A percentile compares a stretch with the other conserved stretches of the same genome.
Evolutionary conservation across 2,797 vertebrate genomes (phyloP).

Genomic region (Halcyon leucocephala): DNA sequence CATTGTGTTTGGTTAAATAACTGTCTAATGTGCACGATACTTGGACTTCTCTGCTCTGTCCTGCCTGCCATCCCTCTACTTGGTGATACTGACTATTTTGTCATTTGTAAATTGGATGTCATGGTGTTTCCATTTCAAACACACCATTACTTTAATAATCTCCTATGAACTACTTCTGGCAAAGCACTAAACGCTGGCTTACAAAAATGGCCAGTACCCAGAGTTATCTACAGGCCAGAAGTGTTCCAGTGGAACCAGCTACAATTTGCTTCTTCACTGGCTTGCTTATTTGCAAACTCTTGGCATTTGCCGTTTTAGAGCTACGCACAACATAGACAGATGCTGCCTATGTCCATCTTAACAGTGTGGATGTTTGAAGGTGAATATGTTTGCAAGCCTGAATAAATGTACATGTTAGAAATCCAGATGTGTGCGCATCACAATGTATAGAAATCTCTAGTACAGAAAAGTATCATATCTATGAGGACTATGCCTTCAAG

Average conservation of each 20-base stretch:
- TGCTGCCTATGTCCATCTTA: background rate
- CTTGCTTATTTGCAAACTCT: background rate
- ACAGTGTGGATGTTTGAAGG: background rate
- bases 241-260: background rate
- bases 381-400: background rate
- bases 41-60: background rate
- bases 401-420: background rate
- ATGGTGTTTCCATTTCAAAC: background rate
- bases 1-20: background rate
- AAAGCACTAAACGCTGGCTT: background rate
- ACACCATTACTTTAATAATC: background rate
- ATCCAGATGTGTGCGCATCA: background rate
- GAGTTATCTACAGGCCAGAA: background rate
- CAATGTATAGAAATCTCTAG: background rate
- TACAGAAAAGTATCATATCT: background rate
- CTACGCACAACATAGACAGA: background rate
- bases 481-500: background rate
- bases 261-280: background rate
- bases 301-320: background rate
- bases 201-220: background rate
- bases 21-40: rapidly evolving
- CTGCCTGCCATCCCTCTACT: background rate
- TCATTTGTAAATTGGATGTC: background rate
- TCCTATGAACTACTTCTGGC: background rate
- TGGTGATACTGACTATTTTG: background rate